Evolutionary conservation across 2,888 invertebrate genomes (phyloP), one percentile per base, ranked within the genome.

Genomic region (Oxytorus armatus): DNA sequence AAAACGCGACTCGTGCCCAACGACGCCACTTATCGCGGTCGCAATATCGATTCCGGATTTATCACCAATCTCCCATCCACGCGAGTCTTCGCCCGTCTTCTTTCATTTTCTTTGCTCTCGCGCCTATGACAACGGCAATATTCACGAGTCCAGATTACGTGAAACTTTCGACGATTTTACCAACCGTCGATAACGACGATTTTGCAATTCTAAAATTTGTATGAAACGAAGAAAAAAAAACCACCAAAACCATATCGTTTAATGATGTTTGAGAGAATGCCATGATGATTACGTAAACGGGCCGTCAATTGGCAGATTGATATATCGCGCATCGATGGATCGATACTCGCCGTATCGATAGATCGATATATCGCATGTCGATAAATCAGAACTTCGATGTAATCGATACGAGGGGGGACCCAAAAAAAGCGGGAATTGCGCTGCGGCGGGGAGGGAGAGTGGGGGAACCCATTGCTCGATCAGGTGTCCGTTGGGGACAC

Each of bases 1-100:
- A 70, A 77, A 77, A 77, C 77, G 74, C 77, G 80, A 77, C 77
- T 81, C 80, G 77, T 77, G 80, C 74, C 69, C 69, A 81, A 81
- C 80, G 74, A 81, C 74, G 73, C 80, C 80, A 81, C 80, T 81
- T 77, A 81, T 81, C 80, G 25, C 69, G 57, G 47, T 74, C 74
- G 74, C 69, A 65, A 73, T 81, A 81, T 81, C 80, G 80, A 81
- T 81, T 77, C 57, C 65, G 47, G 47, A 51, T 74, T 77, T 81
- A 81, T 81, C 77, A 51, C 55, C 65, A 47, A 74, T 81, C 49
- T 72, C 0, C 21, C n/a, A 51, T 39, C 42, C 36, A 33, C 16
- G 8, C 11, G 16, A 25, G 42, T 53, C 55, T 25, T 25, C 11
- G 4, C 39, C n/a, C 23, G 8, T 44, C 33, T 8, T 70, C 18